phyloP scores from a whole-genome alignment of 2,888 invertebrate genomes.

The Eupithecia inturbata region DNA sequence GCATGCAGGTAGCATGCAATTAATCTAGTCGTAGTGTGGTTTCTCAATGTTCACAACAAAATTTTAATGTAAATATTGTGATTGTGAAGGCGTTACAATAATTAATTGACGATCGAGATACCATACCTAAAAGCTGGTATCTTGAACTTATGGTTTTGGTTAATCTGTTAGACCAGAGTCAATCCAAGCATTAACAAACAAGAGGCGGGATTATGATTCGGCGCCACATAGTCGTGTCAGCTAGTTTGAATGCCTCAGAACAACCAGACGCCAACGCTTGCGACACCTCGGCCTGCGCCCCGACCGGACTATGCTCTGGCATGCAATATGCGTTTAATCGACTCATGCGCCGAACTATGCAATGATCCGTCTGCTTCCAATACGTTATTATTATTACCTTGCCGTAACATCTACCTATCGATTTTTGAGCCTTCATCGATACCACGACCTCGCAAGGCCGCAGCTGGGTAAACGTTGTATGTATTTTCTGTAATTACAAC shows the following conservation, averaged over 20 bases:
- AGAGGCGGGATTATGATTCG: constrained; percentile 48
- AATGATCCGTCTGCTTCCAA: constrained; percentile 44
- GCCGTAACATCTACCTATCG: constrained; percentile 45
- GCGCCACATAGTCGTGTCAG: constrained; percentile 62
- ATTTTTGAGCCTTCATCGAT: constrained; percentile 57
- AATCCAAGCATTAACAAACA: constrained; percentile 16
- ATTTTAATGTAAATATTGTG: neutral
- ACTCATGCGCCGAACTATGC: constrained; percentile 19
- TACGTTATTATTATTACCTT: constrained; percentile 41
- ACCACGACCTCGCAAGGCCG: constrained; percentile 74
- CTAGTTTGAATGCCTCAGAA: constrained; percentile 65
- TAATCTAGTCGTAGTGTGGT: too few relatives aligned
- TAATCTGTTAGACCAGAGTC: constrained; percentile 15
- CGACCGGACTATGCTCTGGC: constrained; percentile 64
- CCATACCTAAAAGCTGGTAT: too few relatives aligned
- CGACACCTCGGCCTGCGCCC: constrained; percentile 61
- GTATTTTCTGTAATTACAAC: constrained; percentile 63
- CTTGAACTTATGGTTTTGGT: too few relatives aligned
- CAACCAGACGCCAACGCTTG: constrained; percentile 72
- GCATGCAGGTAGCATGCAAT: too few relatives aligned
- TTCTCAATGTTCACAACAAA: neutral
- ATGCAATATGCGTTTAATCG: constrained; percentile 58
- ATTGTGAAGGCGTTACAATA: neutral
- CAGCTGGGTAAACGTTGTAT: constrained; percentile 72
- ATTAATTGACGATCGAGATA: neutral